Evolutionary conservation across 2,888 invertebrate species (phyloP), one percentile per base, ranked within the genome.

Genomic region (Creontiades dilutus): DNA sequence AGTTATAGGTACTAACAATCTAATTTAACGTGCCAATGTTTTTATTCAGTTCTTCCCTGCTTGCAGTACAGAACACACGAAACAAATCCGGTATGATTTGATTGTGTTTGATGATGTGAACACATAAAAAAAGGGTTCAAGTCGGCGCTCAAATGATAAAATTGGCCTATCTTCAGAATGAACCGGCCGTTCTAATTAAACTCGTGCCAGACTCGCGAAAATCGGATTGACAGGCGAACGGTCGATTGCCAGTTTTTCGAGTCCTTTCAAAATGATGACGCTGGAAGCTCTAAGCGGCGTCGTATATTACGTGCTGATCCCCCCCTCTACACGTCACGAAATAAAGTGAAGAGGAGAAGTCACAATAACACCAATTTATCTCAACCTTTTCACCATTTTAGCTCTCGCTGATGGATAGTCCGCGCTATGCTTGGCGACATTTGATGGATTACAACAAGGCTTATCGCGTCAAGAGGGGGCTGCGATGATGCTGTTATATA

Each of bases 331-430:
- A 37, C 37, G 37, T 37, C 68, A 68, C 5, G n/a, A 19, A 68
- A 68, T 68, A 85, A 85, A 68, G 86, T 75, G 75, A 86, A 86
- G 68, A 48, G 28, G 55, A 75, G 19, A 46, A 86, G 75, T 75
- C 86, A 75, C 68, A 86, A 86, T 86, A 75, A 86, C 86, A 86
- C 86, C 86, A 75, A 86, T 86, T 86, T 75, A 86, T 86, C 86
- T 75, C 75, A 86, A 86, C 76, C 75, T 86, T 86, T 86, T 86
- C 86, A 86, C 47, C 86, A 48, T 86, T 75, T 86, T 86, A 23
- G 68, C 46, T 23, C 52, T 4, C 86, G 19, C 27, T 75, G 86
- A 86, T 27, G 86, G 86, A 86, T 75, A 61, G 68, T 68, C 57
- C 28, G 52, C 27, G 55, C 23, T 52, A 85, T 55, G 55, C 28